phyloP scores from a whole-genome alignment of 1,140 invertebrate species.

The Panonychus citri region DNA sequence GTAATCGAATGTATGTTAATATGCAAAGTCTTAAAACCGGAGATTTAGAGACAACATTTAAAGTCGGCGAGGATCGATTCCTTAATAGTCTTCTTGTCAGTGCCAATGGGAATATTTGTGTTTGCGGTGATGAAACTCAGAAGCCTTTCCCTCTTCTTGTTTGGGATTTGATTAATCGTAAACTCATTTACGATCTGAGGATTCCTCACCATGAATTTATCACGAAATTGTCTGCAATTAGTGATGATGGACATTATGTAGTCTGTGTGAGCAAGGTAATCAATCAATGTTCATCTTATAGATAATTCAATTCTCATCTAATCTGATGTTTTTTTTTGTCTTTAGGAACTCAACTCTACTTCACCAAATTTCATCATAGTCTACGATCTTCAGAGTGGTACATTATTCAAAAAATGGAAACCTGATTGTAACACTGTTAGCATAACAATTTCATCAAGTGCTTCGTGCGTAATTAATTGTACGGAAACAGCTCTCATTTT shows the following conservation, averaged over 20 bases:
- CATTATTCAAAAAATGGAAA: constrained; percentile 62
- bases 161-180: constrained; percentile 57
- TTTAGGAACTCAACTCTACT: constrained; percentile 51
- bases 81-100: constrained; percentile 63
- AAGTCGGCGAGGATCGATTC: constrained; percentile 36
- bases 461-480: constrained; percentile 54
- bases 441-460: constrained; percentile 50
- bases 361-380: constrained; percentile 67
- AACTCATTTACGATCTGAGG: constrained; percentile 57
- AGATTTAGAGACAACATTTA: constrained; percentile 63
- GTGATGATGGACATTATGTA: constrained; percentile 48
- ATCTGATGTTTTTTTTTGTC: constrained; percentile 19
- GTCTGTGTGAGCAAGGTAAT: constrained; percentile 30
- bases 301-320: background rate
- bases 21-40: constrained; percentile 57
- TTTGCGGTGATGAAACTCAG: constrained; percentile 72
- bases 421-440: constrained; percentile 49
- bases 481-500: constrained; percentile 51
- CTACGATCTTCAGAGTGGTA: constrained; percentile 74
- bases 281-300: background rate
- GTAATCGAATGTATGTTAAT: constrained; percentile 73
- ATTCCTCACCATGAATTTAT: constrained; percentile 71
- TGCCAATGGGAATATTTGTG: constrained; percentile 57
- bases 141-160: constrained; percentile 56
- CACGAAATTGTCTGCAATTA: constrained; percentile 54